Percentiles rank a stretch among this genome's conserved stretches.
Evolutionary conservation across 2,888 invertebrate species (phyloP).

Genomic region (Cerastis rubricosa): DNA sequence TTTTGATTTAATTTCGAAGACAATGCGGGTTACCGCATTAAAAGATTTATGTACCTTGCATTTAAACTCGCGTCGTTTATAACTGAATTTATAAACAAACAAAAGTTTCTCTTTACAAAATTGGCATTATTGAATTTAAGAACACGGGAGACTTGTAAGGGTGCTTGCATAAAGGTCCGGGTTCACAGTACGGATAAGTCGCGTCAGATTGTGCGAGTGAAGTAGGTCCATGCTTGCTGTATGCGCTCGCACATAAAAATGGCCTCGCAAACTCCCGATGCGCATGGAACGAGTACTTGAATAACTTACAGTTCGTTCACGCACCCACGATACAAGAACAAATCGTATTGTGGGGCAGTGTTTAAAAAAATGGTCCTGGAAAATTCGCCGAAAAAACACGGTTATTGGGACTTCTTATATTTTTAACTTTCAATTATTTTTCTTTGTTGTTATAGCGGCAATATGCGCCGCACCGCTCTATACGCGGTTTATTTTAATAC

Average conservation of each 20-base stretch:
- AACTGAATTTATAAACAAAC: conserved; percentile 19
- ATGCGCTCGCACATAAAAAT: background rate
- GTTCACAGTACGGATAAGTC: background rate
- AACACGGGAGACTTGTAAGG: background rate
- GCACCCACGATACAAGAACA: too few species aligned
- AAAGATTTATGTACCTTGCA: conserved; percentile 2
- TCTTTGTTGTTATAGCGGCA: too few species aligned
- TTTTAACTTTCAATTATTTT: too few species aligned
- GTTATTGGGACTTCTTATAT: too few species aligned
- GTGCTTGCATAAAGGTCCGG: background rate
- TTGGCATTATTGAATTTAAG: conserved; percentile 32
- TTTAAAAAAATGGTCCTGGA: too few species aligned
- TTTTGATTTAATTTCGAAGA: conserved; percentile 23
- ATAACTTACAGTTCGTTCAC: too few species aligned
- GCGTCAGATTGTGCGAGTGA: background rate
- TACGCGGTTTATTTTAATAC: too few species aligned
- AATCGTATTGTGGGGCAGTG: too few species aligned
- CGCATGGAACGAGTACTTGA: too few species aligned
- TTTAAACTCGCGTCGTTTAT: conserved; percentile 16
- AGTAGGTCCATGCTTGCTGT: background rate
- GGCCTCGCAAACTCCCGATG: background rate
- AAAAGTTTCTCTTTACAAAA: conserved; percentile 23
- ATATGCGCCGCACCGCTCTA: too few species aligned
- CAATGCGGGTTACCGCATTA: background rate
- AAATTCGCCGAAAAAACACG: too few species aligned